Conservation (phyloP, 2,888 invertebrate genomes). For the Hydrotaea diabolus region DNA sequence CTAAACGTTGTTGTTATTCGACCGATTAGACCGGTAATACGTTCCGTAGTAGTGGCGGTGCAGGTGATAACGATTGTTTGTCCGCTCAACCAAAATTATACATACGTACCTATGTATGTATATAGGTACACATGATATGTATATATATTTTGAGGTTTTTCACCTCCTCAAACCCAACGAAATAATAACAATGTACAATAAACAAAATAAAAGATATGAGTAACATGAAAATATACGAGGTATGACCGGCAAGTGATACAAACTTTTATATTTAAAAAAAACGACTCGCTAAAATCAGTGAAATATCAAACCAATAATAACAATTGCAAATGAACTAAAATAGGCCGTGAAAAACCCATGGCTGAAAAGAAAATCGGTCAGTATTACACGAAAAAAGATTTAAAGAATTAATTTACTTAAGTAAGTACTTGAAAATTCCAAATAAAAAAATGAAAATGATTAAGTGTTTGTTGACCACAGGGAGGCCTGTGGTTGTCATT, state of each 20-base stretch:
- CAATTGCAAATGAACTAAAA: too few species aligned
- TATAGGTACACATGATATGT: background rate
- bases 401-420: too few species aligned
- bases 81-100: background rate
- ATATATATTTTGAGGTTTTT: slow-evolving; percentile 22
- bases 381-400: too few species aligned
- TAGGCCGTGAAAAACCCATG: too few species aligned
- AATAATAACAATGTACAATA: background rate
- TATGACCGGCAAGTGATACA: background rate
- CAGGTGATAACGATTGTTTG: slow-evolving; percentile 9
- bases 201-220: background rate
- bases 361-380: too few species aligned
- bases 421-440: too few species aligned
- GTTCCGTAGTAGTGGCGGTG: background rate
- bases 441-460: too few species aligned
- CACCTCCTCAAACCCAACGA: background rate
- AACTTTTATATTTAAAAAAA: too few species aligned
- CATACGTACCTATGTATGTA: background rate
- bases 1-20: slow-evolving; percentile 33
- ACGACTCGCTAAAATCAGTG: too few species aligned
- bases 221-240: background rate
- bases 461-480: too few species aligned
- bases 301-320: too few species aligned
- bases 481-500: too few species aligned
- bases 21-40: slow-evolving; percentile 19